phyloP scores from a whole-genome alignment of 2,888 invertebrate species.

The Choreutis nemorana region DNA sequence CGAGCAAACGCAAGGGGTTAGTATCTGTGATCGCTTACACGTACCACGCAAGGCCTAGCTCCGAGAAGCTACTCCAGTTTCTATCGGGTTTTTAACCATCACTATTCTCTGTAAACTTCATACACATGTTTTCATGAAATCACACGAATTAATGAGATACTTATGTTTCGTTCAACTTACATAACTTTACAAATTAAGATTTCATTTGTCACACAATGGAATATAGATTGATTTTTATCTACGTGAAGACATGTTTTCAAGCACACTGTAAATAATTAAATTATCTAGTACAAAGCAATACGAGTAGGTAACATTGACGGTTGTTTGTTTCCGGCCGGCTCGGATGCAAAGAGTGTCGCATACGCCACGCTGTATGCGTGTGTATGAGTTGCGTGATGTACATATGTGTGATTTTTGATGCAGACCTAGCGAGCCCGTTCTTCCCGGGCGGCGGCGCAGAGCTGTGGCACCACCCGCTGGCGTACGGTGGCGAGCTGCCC shows the following conservation, averaged over 20 bases:
- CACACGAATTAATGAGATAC: neutral
- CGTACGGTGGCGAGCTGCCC: conserved; percentile 82
- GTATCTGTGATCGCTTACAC: conserved; percentile 64
- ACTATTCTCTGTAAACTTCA: conserved; percentile 30
- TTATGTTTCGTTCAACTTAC: neutral
- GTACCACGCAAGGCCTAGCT: conserved; percentile 62
- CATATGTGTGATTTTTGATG: conserved; percentile 17
- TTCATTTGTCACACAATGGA: too few relatives aligned
- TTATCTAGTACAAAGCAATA: conserved; percentile 12
- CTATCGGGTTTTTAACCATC: conserved; percentile 50
- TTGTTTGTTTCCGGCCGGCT: neutral
- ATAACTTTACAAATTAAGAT: too few relatives aligned
- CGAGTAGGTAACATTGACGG: conserved; percentile 1
- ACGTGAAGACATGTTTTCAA: conserved; percentile 40
- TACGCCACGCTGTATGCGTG: conserved; percentile 13
- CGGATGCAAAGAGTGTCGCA: conserved; percentile 8
- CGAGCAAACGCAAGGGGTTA: conserved; percentile 51
- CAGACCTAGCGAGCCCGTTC: conserved; percentile 96
- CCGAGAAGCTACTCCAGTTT: conserved; percentile 46
- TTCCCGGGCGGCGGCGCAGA: conserved; percentile 89
- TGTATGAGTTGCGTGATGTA: conserved; percentile 13
- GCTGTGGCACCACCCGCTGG: conserved; percentile 91
- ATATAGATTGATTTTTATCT: too few relatives aligned
- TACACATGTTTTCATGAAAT: conserved; percentile 51
- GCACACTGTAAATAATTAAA: conserved; percentile 45